A percentile compares a stretch with the other conserved stretches of the same genome.
Evolutionary conservation across 1,140 invertebrate genomes (phyloP).

Genomic region (Bombus impatiens): DNA sequence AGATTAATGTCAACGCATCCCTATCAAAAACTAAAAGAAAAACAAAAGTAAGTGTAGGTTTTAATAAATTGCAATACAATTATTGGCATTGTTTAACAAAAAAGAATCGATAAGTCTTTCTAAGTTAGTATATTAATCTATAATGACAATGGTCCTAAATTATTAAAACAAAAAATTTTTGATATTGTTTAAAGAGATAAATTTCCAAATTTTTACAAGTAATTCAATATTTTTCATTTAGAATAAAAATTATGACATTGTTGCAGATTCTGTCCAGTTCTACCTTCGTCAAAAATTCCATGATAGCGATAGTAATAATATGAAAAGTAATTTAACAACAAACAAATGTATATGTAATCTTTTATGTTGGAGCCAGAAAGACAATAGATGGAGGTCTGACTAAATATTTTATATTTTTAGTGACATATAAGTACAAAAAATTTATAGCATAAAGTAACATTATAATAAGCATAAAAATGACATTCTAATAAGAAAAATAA

Average conservation of each 20-base stretch:
- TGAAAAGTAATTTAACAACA: neutral
- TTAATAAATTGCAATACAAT: neutral
- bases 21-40: conserved; percentile 70
- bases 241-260: neutral
- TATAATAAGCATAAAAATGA: conserved; percentile 4
- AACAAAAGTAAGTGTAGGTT: conserved; percentile 47
- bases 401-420: conserved; percentile 11
- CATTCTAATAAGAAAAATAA: neutral
- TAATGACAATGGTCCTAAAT: neutral
- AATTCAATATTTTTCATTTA: neutral
- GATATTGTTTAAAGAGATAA: neutral
- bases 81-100: neutral
- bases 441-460: neutral
- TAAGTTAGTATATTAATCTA: neutral
- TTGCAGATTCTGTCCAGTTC: conserved; percentile 55
- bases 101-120: too few relatives aligned
- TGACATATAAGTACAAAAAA: conserved; percentile 5
- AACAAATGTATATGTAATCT: conserved; percentile 8
- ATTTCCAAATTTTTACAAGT: neutral
- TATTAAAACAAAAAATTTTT: neutral
- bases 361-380: neutral
- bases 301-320: conserved; percentile 51
- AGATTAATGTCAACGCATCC: conserved; percentile 71
- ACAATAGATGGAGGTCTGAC: neutral
- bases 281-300: conserved; percentile 64